These are phyloP conservation scores for Amphimallon solstitiale DNA, from an alignment of 2,888 invertebrate species.

Conservation along the genomic window DNA sequence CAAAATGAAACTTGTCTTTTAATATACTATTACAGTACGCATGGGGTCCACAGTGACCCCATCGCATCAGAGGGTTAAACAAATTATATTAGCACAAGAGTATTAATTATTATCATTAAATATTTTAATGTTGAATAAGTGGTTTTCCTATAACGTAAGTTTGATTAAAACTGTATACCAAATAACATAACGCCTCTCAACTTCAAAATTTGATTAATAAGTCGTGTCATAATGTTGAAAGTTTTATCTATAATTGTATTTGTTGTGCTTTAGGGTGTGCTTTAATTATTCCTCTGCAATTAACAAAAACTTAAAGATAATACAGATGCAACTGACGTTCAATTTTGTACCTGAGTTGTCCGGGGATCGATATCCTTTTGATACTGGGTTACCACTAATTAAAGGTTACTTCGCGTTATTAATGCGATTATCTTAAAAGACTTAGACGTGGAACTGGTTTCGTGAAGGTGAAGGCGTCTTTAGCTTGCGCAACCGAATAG, in stretches of 20 bases:
- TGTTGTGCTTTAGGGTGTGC: neutral
- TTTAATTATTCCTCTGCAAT: conserved; percentile 14
- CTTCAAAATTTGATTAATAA: too few relatives aligned
- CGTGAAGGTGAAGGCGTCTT: conserved; percentile 44
- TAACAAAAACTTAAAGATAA: conserved; percentile 43
- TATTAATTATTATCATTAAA: too few relatives aligned
- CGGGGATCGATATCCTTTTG: conserved; percentile 45
- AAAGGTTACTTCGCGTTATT: conserved; percentile 57
- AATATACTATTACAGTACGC: too few relatives aligned
- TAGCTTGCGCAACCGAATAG: conserved; percentile 33
- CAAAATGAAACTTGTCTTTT: too few relatives aligned
- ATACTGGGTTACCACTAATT: conserved; percentile 52
- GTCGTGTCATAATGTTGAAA: neutral
- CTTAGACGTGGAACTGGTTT: conserved; percentile 33
- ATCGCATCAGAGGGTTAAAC: too few relatives aligned
- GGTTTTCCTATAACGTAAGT: too few relatives aligned
- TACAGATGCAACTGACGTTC: conserved; percentile 48
- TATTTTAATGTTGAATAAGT: too few relatives aligned
- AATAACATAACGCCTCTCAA: too few relatives aligned
- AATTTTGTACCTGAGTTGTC: conserved; percentile 50
- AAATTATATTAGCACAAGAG: too few relatives aligned
- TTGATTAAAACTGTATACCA: too few relatives aligned
- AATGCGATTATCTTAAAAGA: conserved; percentile 52
- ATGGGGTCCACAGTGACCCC: too few relatives aligned
- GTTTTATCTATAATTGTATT: neutral